Evolutionary conservation across 1,140 invertebrate species (phyloP), one percentile per base, ranked within the genome.

Genomic region (Cheumatopsyche charites): DNA sequence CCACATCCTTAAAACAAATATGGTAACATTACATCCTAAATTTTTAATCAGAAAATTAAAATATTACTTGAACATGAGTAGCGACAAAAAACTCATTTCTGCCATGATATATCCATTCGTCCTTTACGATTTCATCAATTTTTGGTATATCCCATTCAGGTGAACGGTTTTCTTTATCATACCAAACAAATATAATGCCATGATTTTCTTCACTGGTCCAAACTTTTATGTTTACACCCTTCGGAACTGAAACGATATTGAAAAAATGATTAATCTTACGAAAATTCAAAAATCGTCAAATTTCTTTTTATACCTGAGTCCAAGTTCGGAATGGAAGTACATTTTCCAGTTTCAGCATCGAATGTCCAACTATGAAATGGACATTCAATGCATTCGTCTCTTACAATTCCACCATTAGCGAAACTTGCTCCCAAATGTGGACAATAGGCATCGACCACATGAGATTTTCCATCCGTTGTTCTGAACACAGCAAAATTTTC

Each of bases 361-460:
- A 96, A 96, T 26, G 82, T 83, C 94, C 94, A 76, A 58, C 88
- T 88, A 75, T 97, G 94, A 83, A 96, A 97, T 0, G 94, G 94
- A 79, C 95, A 96, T 77, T 94, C 89, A 3, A 97, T 85, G 77
- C 92, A 94, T 62, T 93, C 89, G 0, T 89, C 89, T 26, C 86
- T 84, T 0, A 94, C 92, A 0, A 81, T 82, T 0, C 94, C 94
- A 0, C 93, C 93, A 11, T 90, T 84, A 0, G 85, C 92, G 78
- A 96, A 85, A 79, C 96, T 93, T 0, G 94, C 94, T 0, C 95
- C 95, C 77, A 96, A 82, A 81, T 96, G 94, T 0, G 94, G 94
- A 79, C 94, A 97, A 79, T 94, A 95, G 0, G 94, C 93, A 79
- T 96, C 90, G 21, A 95, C 79, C 2, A 91, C 86, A 63, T 89